phyloP scores from a whole-genome alignment of 2,797 vertebrate genomes.

The Limnodromus scolopaceus region DNA sequence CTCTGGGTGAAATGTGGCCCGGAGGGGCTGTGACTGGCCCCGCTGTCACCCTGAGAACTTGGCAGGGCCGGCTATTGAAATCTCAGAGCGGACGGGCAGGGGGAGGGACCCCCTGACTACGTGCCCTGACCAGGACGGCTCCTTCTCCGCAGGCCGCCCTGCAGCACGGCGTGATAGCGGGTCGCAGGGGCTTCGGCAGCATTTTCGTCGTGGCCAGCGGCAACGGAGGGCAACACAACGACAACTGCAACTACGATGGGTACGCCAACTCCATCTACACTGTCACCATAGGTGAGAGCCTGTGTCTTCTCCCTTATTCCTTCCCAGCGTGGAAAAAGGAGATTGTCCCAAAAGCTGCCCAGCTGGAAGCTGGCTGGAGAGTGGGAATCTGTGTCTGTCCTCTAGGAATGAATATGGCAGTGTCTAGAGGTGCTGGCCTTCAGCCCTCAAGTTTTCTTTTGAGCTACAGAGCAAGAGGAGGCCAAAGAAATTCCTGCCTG shows the following conservation, averaged over 20 bases:
- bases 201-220: conserved; percentile 98
- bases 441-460: not conserved
- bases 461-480: not conserved
- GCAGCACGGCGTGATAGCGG: conserved; percentile 94
- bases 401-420: accelerated
- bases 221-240: conserved; percentile 91
- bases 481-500: not conserved
- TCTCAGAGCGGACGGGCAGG: not conserved
- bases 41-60: not conserved
- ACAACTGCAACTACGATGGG: conserved; percentile 98
- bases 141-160: conserved; percentile 86
- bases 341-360: not conserved
- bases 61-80: not conserved
- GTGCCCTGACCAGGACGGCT: not conserved
- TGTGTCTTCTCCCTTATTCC: accelerated
- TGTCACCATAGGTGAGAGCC: conserved; percentile 88
- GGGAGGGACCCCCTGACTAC: not conserved
- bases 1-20: not conserved
- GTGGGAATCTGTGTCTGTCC: not conserved
- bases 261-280: conserved; percentile 99
- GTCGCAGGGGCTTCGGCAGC: conserved; percentile 93
- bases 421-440: not conserved
- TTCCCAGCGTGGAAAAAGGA: accelerated
- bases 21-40: not conserved
- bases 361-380: not conserved